phyloP scores from a whole-genome alignment of 2,888 invertebrate genomes.

The Coleophora deauratella region DNA sequence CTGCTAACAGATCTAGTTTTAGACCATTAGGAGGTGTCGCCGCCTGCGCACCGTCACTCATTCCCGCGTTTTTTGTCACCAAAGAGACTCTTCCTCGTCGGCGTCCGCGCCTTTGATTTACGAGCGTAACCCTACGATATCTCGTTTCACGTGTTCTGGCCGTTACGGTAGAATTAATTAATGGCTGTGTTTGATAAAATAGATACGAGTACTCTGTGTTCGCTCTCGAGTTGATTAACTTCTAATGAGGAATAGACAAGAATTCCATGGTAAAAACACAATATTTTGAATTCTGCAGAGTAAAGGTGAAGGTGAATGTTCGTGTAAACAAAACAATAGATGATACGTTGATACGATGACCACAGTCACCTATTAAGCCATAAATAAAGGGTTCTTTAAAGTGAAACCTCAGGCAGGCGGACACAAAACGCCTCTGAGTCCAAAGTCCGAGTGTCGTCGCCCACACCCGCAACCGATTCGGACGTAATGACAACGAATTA shows the following conservation, averaged over 20 bases:
- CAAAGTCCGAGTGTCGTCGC: slow-evolving; percentile 16
- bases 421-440: neutral
- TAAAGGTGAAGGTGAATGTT: no score
- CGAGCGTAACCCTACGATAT: slow-evolving; percentile 47
- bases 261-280: no score
- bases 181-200: slow-evolving; percentile 14
- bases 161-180: slow-evolving; percentile 47
- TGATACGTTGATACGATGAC: no score
- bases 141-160: slow-evolving; percentile 34
- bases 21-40: slow-evolving; percentile 26
- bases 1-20: slow-evolving; percentile 6
- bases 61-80: slow-evolving; percentile 38
- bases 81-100: slow-evolving; percentile 37
- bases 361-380: no score
- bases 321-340: no score
- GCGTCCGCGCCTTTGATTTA: slow-evolving; percentile 46
- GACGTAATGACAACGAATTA: slow-evolving; percentile 40
- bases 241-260: no score
- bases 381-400: no score
- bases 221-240: no score
- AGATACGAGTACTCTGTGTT: no score
- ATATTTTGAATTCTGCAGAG: no score
- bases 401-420: no score
- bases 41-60: slow-evolving; percentile 36
- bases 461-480: slow-evolving; percentile 29